Base-by-base conservation (phyloP, 1,140 invertebrate species). In the Leptinotarsa texana region DNA sequence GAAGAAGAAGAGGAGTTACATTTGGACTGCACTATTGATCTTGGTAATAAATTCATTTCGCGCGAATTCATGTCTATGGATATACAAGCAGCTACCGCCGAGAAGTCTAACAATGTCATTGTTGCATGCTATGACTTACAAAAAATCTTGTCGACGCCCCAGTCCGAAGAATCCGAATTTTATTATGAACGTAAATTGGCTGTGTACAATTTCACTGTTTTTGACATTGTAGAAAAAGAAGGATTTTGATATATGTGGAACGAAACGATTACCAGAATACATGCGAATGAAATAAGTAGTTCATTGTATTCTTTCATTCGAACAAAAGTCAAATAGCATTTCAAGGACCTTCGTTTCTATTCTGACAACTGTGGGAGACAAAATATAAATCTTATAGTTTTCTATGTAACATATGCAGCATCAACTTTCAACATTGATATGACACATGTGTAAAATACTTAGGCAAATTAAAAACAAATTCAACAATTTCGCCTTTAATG, bases 151-250 rank as follows among this genome's bases (percentile, higher is more conserved):
- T 21, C 21, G 27, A 22, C 48, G 13, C 68, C 68, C 17, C 13
- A 17, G 68, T 42, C 13, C 8, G 48, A 42, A 48, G n/a, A 22
- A 8, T 69, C 68, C 4, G 13, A 13, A 69, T 69, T 69, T 48
- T 69, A 48, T 51, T 69, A 48, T 24, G 11, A 67, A 67, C 17
- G 68, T 18, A n/a, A 51, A 51, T 21, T 69, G 18, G 17, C n/a
- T 15, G 13, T 15, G 17, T 69, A 48, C 27, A 47, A 69, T 42
- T 69, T 47, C 21, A 69, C 68, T 48, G 21, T 13, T 5, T 65
- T 6, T 65, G 4, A 65, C 15, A 22, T 65, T 21, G 4, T 4
- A 27, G 13, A 4, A 18, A 27, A 13, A 21, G 1, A 65, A 27
- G 3, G 63, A 15, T 65, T 22, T 27, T 65, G 63, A 3, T 65